Evolutionary conservation across 1,140 invertebrate species (phyloP), one percentile per base, ranked within the genome.

Genomic region (Bradynema listronoti): DNA sequence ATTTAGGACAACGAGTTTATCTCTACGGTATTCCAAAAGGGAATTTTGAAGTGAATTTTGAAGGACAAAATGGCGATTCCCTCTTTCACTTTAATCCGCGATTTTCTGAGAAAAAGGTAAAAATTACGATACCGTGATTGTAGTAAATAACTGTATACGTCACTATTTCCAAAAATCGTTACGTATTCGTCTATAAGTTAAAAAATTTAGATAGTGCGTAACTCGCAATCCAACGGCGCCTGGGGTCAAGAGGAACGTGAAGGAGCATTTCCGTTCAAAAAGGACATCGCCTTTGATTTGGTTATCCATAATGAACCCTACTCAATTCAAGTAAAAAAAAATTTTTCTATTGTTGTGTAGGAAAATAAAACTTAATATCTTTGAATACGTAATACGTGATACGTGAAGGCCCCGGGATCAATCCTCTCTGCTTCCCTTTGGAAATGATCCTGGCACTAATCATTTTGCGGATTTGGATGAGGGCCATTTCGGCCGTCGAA

Each of bases 61-160:
- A 78, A 16, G 61, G 49, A 16, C 30, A 47, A 11, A 63, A 66
- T 29, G 73, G 71, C 9, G 65, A 76, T 32, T 58, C 57, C 24
- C 61, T 76, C 22, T 71, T 78, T 53, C 73, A 76, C 46, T 78
- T 76, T 52, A 76, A 78, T 45, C 72, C 73, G 24, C 58, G 73
- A 24, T 59, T 76, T 53, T 47, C 56, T 36, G 72, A 76, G 41
- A 76, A 76, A 34, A 34, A 64, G 42, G 68, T 61, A 5, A 24
- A 32, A 7, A 22, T 7, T 22, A 24, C 29, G 7, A 7, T 47
- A 47, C 11, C 29, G 11, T 39, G 11, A 11, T 11, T 39, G 11
- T 11, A 19, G 36, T 11, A 11, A 11, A 39, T 19, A 39, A 11
- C 36, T 39, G 19, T 11, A 39, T 39, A 11, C 19, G 11, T 39